Conservation (phyloP, 2,888 invertebrate species). For the Tetranychus truncatus region DNA sequence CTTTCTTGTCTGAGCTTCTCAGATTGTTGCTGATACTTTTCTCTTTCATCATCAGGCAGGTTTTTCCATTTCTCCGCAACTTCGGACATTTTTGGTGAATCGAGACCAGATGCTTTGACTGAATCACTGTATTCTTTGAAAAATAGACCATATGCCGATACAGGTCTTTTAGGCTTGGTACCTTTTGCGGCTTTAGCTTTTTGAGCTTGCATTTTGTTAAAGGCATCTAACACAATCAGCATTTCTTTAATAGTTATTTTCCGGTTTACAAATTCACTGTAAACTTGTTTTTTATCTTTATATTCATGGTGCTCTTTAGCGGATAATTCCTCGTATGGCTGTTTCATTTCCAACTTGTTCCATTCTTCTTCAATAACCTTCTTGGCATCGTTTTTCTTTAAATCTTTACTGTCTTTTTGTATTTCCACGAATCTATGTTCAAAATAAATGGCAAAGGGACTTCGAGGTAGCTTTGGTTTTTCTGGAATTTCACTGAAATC, state of each 20-base stretch:
- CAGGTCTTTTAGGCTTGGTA: background rate
- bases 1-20: background rate
- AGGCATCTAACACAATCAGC: background rate
- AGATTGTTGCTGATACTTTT: background rate
- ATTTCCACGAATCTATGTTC: background rate
- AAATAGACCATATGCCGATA: background rate
- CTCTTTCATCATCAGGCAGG: background rate
- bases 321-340: background rate
- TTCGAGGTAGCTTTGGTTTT: constrained; percentile 2
- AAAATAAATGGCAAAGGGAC: background rate
- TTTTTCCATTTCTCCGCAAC: background rate
- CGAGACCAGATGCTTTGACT: background rate
- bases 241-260: constrained; percentile 1
- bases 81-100: background rate
- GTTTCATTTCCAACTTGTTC: background rate
- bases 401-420: background rate
- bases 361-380: background rate
- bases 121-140: background rate
- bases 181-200: background rate
- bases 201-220: background rate
- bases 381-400: constrained; percentile 1
- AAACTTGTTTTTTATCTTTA: background rate
- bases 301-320: background rate
- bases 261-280: background rate
- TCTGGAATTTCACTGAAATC: background rate